A percentile compares a stretch with the other conserved stretches of the same genome.
Evolutionary conservation across 2,113 vertebrate species (phyloP).

Genomic region (Capricornis sumatraensis): DNA sequence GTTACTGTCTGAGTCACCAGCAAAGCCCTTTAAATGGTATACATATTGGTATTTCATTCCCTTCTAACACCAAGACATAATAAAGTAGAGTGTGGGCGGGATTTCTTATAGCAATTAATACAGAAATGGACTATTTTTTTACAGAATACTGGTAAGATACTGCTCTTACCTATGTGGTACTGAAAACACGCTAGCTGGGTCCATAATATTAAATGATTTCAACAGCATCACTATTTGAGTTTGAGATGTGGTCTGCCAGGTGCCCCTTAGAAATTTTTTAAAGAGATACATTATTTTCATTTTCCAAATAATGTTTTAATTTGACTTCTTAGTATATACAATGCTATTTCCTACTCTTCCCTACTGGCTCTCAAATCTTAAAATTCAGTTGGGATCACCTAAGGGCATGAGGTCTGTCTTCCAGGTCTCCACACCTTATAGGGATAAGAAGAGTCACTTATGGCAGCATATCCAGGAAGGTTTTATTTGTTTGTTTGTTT

Average conservation of each 20-base stretch:
- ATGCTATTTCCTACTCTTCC: neutral
- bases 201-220: conserved; percentile 1
- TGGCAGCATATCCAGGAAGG: accelerated
- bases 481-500: neutral
- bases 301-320: conserved; percentile 14
- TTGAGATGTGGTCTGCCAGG: neutral
- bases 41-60: neutral
- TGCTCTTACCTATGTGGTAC: neutral
- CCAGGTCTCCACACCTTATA: neutral
- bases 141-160: neutral
- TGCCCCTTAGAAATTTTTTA: neutral
- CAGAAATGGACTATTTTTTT: neutral
- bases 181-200: neutral
- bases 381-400: neutral
- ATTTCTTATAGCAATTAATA: neutral
- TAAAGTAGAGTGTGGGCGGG: neutral
- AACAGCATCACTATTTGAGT: neutral
- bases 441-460: neutral
- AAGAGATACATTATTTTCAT: neutral
- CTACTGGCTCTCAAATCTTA: neutral
- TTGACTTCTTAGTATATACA: neutral
- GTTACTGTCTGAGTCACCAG: neutral
- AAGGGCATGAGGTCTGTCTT: neutral
- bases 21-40: neutral
- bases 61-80: neutral